A percentile compares a stretch with the other conserved stretches of the same genome.
phyloP scores from a whole-genome alignment of 2,888 invertebrate genomes.

The Tetrapedia diversipes region DNA sequence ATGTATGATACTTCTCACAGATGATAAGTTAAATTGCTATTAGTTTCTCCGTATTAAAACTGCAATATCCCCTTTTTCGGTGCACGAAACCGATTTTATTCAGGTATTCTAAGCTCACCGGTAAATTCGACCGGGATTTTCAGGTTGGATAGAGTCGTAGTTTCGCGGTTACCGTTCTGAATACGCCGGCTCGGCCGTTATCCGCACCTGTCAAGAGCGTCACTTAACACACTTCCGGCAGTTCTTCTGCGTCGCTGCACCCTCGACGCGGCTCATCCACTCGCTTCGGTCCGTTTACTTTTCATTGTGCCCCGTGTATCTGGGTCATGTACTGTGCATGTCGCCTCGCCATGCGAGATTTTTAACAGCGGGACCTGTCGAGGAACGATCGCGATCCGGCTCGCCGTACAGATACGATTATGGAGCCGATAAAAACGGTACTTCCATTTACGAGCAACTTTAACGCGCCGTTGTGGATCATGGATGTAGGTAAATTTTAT shows the following conservation, averaged over 20 bases:
- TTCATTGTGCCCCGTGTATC: conserved; percentile 44
- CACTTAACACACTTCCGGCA: conserved; percentile 71
- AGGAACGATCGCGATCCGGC: not conserved
- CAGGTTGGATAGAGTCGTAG: conserved; percentile 26
- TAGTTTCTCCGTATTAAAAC: no score
- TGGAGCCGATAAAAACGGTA: not conserved
- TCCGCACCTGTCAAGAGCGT: conserved; percentile 66
- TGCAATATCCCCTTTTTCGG: no score
- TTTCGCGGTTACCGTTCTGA: conserved; percentile 51
- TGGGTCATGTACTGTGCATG: conserved; percentile 46
- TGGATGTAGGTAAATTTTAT: not conserved
- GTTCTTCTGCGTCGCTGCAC: conserved; percentile 63
- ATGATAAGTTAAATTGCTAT: not conserved
- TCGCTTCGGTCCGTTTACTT: conserved; percentile 59
- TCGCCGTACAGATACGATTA: not conserved
- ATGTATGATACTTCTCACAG: no score
- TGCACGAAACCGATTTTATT: conserved; percentile 1
- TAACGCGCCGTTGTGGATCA: not conserved
- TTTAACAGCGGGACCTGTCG: not conserved
- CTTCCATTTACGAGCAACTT: not conserved
- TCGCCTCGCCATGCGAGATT: not conserved
- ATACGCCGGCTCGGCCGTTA: conserved; percentile 57
- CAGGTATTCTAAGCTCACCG: not conserved
- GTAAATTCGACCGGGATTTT: conserved; percentile 10
- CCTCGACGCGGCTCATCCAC: conserved; percentile 54